These are phyloP conservation scores for Drosophila tripunctata DNA, from an alignment of 2,888 invertebrate species.

Conservation along the genomic window DNA sequence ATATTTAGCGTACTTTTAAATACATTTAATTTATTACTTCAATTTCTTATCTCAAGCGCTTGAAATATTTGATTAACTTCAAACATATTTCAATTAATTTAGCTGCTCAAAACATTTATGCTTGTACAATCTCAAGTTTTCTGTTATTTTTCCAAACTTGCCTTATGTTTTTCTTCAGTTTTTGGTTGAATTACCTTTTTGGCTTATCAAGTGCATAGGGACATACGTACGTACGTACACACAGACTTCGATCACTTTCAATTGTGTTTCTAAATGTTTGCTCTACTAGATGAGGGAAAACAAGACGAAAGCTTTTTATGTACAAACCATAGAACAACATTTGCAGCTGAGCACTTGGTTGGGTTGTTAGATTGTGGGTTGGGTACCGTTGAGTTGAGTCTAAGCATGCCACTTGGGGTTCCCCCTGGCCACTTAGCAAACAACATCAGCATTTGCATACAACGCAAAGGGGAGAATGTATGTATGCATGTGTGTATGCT, in stretches of 20 bases:
- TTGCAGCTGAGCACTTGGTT: constrained; percentile 24
- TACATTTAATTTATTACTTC: background rate
- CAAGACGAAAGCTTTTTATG: constrained; percentile 18
- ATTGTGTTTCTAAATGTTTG: constrained; percentile 7
- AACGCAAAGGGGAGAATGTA: no score
- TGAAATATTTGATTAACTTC: background rate
- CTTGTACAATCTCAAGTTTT: background rate
- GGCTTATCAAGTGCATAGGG: no score
- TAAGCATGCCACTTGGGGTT: constrained; percentile 22
- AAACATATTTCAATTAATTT: background rate
- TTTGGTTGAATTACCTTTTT: no score
- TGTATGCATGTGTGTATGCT: no score
- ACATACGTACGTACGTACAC: no score
- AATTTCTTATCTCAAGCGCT: background rate
- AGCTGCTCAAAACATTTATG: no score
- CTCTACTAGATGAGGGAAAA: background rate
- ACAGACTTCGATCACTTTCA: background rate
- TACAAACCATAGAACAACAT: constrained; percentile 28
- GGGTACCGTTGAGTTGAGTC: constrained; percentile 4
- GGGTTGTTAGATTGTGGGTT: constrained; percentile 29
- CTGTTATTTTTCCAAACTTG: background rate
- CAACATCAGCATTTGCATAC: constrained; percentile 1
- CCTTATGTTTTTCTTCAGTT: background rate
- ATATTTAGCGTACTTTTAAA: no score
- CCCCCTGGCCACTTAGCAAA: constrained; percentile 17